These are phyloP conservation scores for Onychostoma macrolepis DNA, from an alignment of 2,113 vertebrate species.

Conservation along the genomic window DNA sequence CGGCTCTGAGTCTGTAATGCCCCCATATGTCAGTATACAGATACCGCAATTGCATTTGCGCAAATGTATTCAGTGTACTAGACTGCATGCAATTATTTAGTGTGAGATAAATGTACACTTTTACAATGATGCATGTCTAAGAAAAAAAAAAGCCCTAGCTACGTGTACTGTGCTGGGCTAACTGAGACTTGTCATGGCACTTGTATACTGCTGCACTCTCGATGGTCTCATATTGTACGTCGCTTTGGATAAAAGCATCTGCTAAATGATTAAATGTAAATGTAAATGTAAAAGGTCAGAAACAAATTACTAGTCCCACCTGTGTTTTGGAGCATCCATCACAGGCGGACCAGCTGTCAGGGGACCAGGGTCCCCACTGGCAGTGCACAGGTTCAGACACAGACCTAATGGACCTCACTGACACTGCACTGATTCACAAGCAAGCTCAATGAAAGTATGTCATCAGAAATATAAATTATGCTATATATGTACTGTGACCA, in stretches of 20 bases:
- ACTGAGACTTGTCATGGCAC: too few relatives aligned
- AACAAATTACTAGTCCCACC: conserved; percentile 53
- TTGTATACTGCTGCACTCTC: too few relatives aligned
- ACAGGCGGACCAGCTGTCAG: conserved; percentile 85
- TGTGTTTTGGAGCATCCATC: conserved; percentile 79
- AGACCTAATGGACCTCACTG: conserved; percentile 10
- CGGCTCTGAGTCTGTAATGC: conserved; percentile 78
- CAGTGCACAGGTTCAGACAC: conserved; percentile 74
- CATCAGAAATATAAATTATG: background rate
- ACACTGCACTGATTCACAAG: background rate
- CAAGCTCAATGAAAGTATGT: background rate
- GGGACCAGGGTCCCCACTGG: conserved; percentile 76
- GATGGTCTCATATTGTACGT: too few relatives aligned
- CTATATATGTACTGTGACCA: background rate
- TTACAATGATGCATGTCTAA: background rate
- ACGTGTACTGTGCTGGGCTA: too few relatives aligned
- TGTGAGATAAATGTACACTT: background rate
- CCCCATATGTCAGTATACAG: conserved; percentile 1
- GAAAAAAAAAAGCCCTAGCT: too few relatives aligned
- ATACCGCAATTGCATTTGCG: background rate
- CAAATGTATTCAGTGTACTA: background rate
- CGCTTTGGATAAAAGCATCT: too few relatives aligned
- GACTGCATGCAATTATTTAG: background rate
- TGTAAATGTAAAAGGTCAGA: too few relatives aligned
- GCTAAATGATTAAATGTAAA: too few relatives aligned